Evolutionary conservation across 1,140 invertebrate genomes (phyloP).

Genomic region (Neodiprion virginianus): DNA sequence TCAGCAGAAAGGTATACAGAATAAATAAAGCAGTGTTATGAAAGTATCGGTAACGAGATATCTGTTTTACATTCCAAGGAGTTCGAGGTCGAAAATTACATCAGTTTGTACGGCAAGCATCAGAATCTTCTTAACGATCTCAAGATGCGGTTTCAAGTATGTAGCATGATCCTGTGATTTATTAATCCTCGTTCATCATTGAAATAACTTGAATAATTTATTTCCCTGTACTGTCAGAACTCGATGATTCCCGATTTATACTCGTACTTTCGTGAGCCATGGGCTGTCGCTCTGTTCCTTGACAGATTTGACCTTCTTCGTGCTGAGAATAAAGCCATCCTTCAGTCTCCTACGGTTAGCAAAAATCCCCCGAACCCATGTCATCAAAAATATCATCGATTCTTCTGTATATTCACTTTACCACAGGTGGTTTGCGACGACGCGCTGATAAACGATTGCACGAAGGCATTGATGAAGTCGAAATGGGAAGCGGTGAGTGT

Average conservation of each 20-base stretch:
- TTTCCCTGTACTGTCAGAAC: constrained; percentile 27
- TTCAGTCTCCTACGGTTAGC: constrained; percentile 32
- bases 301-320: constrained; percentile 64
- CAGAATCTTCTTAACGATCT: constrained; percentile 69
- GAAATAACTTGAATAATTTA: not conserved
- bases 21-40: not conserved
- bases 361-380: not conserved
- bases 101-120: constrained; percentile 68
- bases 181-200: not conserved
- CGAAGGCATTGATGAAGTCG: constrained; percentile 20
- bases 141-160: constrained; percentile 61
- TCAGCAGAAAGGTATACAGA: constrained; percentile 58
- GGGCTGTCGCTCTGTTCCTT: constrained; percentile 67
- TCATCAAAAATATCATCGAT: not conserved
- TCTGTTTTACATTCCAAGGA: constrained; percentile 40
- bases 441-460: constrained; percentile 28
- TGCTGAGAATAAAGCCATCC: constrained; percentile 34
- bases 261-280: constrained; percentile 68
- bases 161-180: constrained; percentile 19
- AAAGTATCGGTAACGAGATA: not conserved
- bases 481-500: constrained; percentile 32
- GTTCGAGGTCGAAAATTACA: constrained; percentile 62
- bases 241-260: constrained; percentile 65
- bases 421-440: constrained; percentile 19
- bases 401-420: not conserved